phyloP scores from a whole-genome alignment of 1,140 invertebrate species.

The Microvelia longipes region DNA sequence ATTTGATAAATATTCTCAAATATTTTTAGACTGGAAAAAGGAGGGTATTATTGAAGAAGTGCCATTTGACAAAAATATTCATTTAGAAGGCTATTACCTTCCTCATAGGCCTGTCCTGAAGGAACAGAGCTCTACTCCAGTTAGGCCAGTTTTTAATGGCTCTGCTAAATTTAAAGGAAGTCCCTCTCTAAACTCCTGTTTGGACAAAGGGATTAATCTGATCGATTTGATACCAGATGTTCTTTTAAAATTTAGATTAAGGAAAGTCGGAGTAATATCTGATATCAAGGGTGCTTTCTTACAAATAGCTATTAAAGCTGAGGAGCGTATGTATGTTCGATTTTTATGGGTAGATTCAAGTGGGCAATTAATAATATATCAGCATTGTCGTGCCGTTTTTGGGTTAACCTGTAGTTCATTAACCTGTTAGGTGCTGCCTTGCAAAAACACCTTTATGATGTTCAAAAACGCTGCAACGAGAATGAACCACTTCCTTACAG shows the following conservation, averaged over 20 bases:
- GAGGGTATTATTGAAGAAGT: background rate
- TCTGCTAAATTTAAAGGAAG: background rate
- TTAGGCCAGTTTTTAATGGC: background rate
- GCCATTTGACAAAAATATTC: background rate
- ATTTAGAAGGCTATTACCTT: background rate
- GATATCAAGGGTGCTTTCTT: background rate
- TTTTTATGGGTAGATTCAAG: background rate
- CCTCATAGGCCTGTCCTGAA: background rate
- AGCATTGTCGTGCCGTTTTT: background rate
- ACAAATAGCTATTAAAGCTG: background rate
- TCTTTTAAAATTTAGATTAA: background rate
- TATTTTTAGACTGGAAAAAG: background rate
- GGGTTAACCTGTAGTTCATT: background rate
- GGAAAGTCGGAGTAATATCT: background rate
- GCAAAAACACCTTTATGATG: background rate
- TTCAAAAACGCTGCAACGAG: background rate
- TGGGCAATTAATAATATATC: background rate
- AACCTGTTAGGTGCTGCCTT: background rate
- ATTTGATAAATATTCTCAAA: background rate
- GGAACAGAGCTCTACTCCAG: background rate
- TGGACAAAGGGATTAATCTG: background rate
- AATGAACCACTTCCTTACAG: background rate
- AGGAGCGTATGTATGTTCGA: background rate
- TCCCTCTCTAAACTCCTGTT: background rate
- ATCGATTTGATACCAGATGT: background rate